Base-by-base conservation (phyloP, 1,140 invertebrate genomes). In the Cherax destructor region DNA sequence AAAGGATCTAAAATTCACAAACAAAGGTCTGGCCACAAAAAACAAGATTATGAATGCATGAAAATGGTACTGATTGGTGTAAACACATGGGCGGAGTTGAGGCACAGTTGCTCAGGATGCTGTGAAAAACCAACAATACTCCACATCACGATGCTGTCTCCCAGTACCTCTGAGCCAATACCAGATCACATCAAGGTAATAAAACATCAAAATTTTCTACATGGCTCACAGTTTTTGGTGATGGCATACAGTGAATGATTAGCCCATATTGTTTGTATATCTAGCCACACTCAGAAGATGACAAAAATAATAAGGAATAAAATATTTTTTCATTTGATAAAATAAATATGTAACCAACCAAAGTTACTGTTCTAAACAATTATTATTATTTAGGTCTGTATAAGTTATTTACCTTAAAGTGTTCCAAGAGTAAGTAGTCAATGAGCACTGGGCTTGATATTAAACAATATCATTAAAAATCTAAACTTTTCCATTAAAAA, bases 21-120 rank as follows among this genome's bases (percentile, higher is more conserved):
- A 88, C 86, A 80, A 78, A 88, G 78, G 65, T 88, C 80, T 81
- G 87, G 87, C 79, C 87, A 88, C 79, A 52, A 56, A 50, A 81
- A 80, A 88, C 65, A 88, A 80, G 65, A 56, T 81, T 65, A 79
- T 10, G 50, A 65, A 65, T 50, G 49, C 78, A 80, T 30, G 65
- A n/a, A 83, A 74, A 81, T 81, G 47, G 72, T 41, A 61, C 61
- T 88, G 79, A 69, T 50, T 88, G 87, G 72, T 88, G 52, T 88
- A 52, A 88, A 88, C 50, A 80, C 87, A 88, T 50, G 80, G 72
- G 69, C 65, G 50, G 76, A 86, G 85, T 86, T 86, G 74, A 86
- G 85, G 85, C 85, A 86, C 85, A 86, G 85, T 86, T 86, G 87
- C 87, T 88, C 21, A 69, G 87, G 87, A 85, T 88, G 80, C 65